Conservation (phyloP, 1,140 invertebrate genomes). For the Varroa destructor region DNA sequence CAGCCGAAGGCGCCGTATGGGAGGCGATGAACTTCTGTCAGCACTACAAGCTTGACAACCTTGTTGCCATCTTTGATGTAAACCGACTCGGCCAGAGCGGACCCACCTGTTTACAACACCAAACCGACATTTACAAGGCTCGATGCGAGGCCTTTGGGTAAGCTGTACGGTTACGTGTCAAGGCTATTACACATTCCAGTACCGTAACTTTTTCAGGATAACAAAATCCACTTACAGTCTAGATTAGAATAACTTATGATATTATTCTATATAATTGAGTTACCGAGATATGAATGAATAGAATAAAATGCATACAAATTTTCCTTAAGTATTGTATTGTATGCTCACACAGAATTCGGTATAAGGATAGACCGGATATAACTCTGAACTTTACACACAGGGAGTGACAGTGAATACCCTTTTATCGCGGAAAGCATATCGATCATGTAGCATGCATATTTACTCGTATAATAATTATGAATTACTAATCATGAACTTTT, state of each 20-base stretch:
- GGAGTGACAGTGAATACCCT: too few relatives aligned
- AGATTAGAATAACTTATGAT: not conserved
- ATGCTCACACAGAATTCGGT: too few relatives aligned
- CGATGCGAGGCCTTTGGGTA: conserved; percentile 82
- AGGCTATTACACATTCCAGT: not conserved
- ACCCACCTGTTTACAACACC: conserved; percentile 76
- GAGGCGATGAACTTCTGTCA: conserved; percentile 90
- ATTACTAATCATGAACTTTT: too few relatives aligned
- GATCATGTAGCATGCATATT: too few relatives aligned
- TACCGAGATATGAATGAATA: conserved; percentile 16
- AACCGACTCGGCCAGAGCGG: conserved; percentile 95
- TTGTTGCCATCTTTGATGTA: conserved; percentile 90
- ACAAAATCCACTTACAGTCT: conserved; percentile 6
- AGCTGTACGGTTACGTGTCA: not conserved
- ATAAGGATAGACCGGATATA: too few relatives aligned
- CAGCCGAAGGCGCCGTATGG: conserved; percentile 96
- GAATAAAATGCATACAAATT: not conserved
- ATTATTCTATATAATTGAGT: conserved; percentile 15
- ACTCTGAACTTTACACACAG: too few relatives aligned
- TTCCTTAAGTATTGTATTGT: too few relatives aligned
- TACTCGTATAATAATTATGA: too few relatives aligned
- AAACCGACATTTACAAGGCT: conserved; percentile 74
- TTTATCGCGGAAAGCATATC: too few relatives aligned
- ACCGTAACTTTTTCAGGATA: not conserved
- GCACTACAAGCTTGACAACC: conserved; percentile 87